Evolutionary conservation across 2,888 invertebrate species (phyloP).

Genomic region (Leptinotarsa haldemani): DNA sequence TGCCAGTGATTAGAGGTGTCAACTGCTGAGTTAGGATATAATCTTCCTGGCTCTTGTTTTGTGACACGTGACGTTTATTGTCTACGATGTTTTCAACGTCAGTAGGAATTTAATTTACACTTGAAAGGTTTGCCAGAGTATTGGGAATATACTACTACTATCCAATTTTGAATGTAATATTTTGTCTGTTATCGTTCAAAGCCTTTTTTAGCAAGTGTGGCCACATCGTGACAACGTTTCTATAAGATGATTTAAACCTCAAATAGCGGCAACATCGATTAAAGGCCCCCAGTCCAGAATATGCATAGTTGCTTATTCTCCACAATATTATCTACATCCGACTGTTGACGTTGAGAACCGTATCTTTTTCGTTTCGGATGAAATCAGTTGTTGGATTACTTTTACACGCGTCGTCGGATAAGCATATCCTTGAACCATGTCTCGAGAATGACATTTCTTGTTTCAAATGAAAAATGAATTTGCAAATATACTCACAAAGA

Average conservation of each 20-base stretch:
- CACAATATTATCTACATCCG: neutral
- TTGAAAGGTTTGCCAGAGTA: too few relatives aligned
- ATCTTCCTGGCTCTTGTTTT: too few relatives aligned
- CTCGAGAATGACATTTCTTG: neutral
- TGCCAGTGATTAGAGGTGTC: too few relatives aligned
- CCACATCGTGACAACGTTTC: too few relatives aligned
- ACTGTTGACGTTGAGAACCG: neutral
- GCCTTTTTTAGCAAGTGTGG: neutral
- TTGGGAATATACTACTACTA: too few relatives aligned
- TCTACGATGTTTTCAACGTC: too few relatives aligned
- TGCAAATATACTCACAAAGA: too few relatives aligned
- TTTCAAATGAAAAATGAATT: neutral
- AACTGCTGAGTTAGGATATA: too few relatives aligned
- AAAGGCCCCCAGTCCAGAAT: neutral
- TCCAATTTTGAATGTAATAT: neutral
- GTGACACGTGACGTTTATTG: too few relatives aligned
- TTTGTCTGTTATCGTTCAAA: neutral
- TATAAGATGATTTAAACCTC: too few relatives aligned
- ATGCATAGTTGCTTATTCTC: conserved; percentile 1
- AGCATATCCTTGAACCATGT: neutral
- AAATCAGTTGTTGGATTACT: conserved; percentile 2
- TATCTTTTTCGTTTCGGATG: conserved; percentile 7
- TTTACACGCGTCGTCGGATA: neutral
- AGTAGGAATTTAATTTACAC: too few relatives aligned
- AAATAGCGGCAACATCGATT: neutral